phyloP scores from a whole-genome alignment of 2,888 invertebrate species.

The Pterostichus madidus region DNA sequence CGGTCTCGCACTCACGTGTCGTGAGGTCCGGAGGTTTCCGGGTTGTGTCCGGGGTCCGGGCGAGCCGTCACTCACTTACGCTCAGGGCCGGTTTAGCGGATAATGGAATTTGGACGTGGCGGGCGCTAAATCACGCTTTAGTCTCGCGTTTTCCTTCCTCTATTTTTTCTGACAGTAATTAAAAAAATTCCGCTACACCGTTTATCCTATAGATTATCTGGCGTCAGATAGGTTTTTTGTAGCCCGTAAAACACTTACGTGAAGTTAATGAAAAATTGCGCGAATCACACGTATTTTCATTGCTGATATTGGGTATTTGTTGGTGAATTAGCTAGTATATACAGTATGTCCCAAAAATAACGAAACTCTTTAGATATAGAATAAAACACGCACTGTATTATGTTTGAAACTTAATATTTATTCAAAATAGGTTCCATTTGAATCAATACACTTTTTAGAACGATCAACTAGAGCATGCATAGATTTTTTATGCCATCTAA shows the following conservation, averaged over 20 bases:
- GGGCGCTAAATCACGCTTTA: slow-evolving; percentile 59
- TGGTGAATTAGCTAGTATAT: too few species aligned
- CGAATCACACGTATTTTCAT: not conserved
- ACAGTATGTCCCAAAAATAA: too few species aligned
- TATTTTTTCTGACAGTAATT: slow-evolving; percentile 64
- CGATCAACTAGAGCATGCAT: too few species aligned
- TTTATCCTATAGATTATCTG: slow-evolving; percentile 61
- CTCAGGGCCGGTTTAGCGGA: slow-evolving; percentile 56
- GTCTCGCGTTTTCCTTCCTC: slow-evolving; percentile 27
- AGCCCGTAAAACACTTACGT: slow-evolving; percentile 47
- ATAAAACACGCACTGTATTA: too few species aligned
- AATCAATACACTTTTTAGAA: too few species aligned
- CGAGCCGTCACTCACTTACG: slow-evolving; percentile 39
- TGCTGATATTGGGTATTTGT: too few species aligned
- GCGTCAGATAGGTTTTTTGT: slow-evolving; percentile 46
- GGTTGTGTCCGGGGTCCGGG: slow-evolving; percentile 12
- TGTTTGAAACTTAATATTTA: too few species aligned
- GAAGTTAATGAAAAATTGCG: slow-evolving; percentile 44
- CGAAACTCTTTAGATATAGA: too few species aligned
- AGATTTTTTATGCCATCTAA: too few species aligned
- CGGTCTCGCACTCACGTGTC: slow-evolving; percentile 32
- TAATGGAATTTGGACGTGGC: slow-evolving; percentile 59
- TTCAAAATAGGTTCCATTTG: too few species aligned
- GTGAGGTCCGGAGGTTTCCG: slow-evolving; percentile 13
- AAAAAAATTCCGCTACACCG: slow-evolving; percentile 62